A percentile compares a stretch with the other conserved stretches of the same genome.
These are phyloP conservation scores for Drosophila biarmipes DNA, from an alignment of 1,140 invertebrate species.

Conservation along the genomic window DNA sequence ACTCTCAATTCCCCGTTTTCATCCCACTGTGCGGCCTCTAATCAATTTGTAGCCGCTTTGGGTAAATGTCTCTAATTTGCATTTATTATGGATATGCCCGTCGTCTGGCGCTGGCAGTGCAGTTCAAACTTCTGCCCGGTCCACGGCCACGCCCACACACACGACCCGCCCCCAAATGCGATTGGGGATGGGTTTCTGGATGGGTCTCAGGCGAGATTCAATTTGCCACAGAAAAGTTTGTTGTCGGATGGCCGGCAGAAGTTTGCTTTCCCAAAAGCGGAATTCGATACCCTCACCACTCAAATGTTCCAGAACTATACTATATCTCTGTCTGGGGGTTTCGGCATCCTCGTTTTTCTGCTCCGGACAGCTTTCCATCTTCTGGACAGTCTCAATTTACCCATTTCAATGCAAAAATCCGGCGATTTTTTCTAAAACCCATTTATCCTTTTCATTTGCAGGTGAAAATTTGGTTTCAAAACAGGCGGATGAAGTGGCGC, in stretches of 20 bases:
- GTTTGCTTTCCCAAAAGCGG: slow-evolving; percentile 47
- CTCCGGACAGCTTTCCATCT: slow-evolving; percentile 59
- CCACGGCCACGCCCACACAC: slow-evolving; percentile 70
- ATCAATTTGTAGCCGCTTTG: slow-evolving; percentile 77
- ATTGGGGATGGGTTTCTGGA: not conserved
- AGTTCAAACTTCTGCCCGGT: slow-evolving; percentile 64
- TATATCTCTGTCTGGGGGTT: not conserved
- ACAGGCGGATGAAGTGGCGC: slow-evolving; percentile 97
- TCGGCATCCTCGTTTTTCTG: slow-evolving; percentile 16
- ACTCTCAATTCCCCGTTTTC: not conserved
- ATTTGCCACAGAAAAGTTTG: slow-evolving; percentile 71
- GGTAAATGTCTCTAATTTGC: slow-evolving; percentile 81
- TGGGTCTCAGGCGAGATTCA: slow-evolving; percentile 31
- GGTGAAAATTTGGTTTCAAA: slow-evolving; percentile 99
- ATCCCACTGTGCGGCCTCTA: slow-evolving; percentile 63
- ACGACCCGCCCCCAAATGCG: slow-evolving; percentile 22
- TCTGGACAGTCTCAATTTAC: slow-evolving; percentile 50
- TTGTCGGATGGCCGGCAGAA: slow-evolving; percentile 30
- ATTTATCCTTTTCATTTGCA: slow-evolving; percentile 85
- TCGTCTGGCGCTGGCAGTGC: slow-evolving; percentile 77
- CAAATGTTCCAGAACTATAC: slow-evolving; percentile 45
- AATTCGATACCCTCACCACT: slow-evolving; percentile 22
- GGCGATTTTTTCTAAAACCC: not conserved
- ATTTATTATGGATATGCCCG: slow-evolving; percentile 81
- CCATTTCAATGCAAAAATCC: slow-evolving; percentile 45